Conservation (phyloP, 2,797 vertebrate species). For the Pipistrellus kuhlii region DNA sequence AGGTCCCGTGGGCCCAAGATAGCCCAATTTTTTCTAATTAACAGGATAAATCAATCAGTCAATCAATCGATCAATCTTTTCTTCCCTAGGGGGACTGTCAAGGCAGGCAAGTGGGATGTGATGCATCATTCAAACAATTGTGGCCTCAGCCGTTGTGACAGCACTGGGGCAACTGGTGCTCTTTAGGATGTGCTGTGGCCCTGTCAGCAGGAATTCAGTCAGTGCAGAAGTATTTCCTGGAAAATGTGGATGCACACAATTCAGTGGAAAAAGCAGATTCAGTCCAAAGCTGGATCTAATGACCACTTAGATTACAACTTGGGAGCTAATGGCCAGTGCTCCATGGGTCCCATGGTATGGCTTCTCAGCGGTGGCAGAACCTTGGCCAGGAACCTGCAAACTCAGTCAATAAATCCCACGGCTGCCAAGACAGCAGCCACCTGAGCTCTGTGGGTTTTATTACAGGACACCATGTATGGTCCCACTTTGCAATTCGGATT, state of each 20-base stretch:
- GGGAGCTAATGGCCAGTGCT: not conserved
- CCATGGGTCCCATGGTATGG: not conserved
- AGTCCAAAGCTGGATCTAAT: slow-evolving; percentile 13
- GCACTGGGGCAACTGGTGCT: not conserved
- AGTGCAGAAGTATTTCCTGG: slow-evolving; percentile 40
- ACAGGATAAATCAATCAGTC: not conserved
- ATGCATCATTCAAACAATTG: not conserved
- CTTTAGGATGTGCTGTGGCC: not conserved
- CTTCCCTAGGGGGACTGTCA: not conserved
- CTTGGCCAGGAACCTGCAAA: not conserved
- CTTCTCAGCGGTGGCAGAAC: not conserved
- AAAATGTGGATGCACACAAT: slow-evolving; percentile 22
- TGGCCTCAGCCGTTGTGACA: not conserved
- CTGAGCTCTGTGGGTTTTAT: not conserved
- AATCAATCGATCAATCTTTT: not conserved
- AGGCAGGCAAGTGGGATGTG: not conserved
- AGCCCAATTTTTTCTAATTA: not conserved
- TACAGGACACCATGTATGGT: not conserved
- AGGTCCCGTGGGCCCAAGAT: not conserved
- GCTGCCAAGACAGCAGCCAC: not conserved
- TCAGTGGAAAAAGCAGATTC: slow-evolving; percentile 22
- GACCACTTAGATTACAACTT: not conserved
- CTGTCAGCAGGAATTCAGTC: slow-evolving; percentile 36
- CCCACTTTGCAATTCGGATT: not conserved
- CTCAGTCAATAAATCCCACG: not conserved